A percentile compares a stretch with the other conserved stretches of the same genome.
phyloP scores from a whole-genome alignment of 1,140 invertebrate species.

The Scaptomyza graminum region DNA sequence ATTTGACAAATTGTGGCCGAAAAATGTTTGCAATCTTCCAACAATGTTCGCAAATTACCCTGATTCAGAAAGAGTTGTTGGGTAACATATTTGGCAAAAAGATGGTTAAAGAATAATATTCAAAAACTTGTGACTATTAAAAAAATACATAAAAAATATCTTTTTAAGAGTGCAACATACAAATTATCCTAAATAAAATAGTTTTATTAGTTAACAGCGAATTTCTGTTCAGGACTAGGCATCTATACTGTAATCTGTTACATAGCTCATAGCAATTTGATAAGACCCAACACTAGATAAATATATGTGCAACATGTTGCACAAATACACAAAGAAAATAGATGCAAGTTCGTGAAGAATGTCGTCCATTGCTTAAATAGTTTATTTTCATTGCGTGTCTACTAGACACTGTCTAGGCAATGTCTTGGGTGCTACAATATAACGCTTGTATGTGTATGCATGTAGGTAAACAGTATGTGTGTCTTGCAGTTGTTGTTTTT shows the following conservation, averaged over 20 bases:
- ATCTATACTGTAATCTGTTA: background rate
- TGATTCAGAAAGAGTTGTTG: background rate
- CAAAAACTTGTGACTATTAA: background rate
- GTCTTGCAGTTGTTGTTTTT: conserved; percentile 46
- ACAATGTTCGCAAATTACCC: background rate
- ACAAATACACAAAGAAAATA: conserved; percentile 16
- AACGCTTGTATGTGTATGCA: background rate
- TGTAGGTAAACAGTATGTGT: conserved; percentile 19
- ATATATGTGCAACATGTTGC: conserved; percentile 1
- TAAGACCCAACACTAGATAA: background rate
- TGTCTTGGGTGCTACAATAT: conserved; percentile 26
- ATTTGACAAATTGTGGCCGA: conserved; percentile 67
- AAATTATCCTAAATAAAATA: too few relatives aligned
- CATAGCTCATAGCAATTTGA: conserved; percentile 10
- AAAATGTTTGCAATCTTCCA: conserved; percentile 3
- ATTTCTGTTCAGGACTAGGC: too few relatives aligned
- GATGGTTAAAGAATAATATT: background rate
- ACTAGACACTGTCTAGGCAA: too few relatives aligned
- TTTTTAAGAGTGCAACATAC: too few relatives aligned
- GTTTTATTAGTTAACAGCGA: too few relatives aligned
- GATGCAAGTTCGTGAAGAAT: conserved; percentile 56
- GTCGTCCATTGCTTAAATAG: conserved; percentile 44
- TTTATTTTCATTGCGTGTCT: conserved; percentile 59
- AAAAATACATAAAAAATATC: too few relatives aligned
- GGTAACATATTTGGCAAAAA: too few relatives aligned